Evolutionary conservation across 2,113 vertebrate genomes (phyloP), one percentile per base, ranked within the genome.

Genomic region (Mustela nigripes): DNA sequence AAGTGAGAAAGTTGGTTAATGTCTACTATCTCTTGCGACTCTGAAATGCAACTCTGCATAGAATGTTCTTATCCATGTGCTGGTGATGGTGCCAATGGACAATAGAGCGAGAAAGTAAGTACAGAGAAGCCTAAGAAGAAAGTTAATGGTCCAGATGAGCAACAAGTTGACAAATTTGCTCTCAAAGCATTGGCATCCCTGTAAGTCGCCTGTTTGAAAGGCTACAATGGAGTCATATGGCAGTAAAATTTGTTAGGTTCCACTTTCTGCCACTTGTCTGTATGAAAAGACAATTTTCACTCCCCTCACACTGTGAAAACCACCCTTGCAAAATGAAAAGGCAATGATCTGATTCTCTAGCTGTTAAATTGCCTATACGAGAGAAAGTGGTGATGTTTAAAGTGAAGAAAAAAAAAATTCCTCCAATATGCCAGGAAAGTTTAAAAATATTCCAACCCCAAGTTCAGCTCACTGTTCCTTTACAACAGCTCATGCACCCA

Each of bases 341-440:
- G 45, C 21, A 87, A 71, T 80, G 24, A 71, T 88, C 53, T 95
- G 58, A 83, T 80, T 96, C 58, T 88, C 48, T 95, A 81, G 58
- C 88, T 96, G 24, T 89, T 95, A 89, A 78, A 56, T 22, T 96
- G 62, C 82, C 74, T 89, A 74, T 73, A 78, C 83, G 67, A 83
- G 33, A 93, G 33, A 95, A 92, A 86, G 33, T 6, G 1, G 24
- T 19, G 0, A 65, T 53, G 45, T 60, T 80, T n/a, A 45, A 84
- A 83, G 74, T 28, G 42, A 63, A 42, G 7, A 19, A 36, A 60
- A 33, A 53, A 69, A 87, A 60, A 60, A 39, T 9, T 42, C 33
- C 15, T 73, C 26, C 78, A 93, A 82, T 94, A 50, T 36, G 9
- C 45, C 24, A 48, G 45, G 28, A 87, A 60, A 91, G 3, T 58